Base-by-base conservation (phyloP, 2,888 invertebrate genomes). In the Linyphia triangularis region DNA sequence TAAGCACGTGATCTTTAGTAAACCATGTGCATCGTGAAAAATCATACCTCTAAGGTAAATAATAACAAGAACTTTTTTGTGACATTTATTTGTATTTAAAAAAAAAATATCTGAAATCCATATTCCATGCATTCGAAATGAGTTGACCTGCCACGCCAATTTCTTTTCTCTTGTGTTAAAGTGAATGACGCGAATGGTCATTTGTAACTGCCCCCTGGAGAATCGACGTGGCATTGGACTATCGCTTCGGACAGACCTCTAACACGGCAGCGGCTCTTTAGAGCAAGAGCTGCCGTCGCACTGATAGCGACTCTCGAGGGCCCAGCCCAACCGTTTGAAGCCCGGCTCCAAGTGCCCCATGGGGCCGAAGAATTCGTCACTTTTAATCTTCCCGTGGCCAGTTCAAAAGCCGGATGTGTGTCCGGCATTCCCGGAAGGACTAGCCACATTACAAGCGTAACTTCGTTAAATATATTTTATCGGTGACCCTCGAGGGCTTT, bases 351-450 rank as follows among this genome's bases (percentile, higher is more conserved):
- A 85, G 73, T 57, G 69, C 85, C 85, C 85, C 81, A 61, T 72
- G 82, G 82, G 81, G 88, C 75, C 59, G 19, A 30, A 70, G 79
- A 70, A 88, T 88, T 88, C 79, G 88, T 88, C 88, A 88, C 82
- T 88, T 88, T 79, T 88, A 88, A 88, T 88, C 88, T 88, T 82
- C 81, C 75, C 72, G 81, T 85, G 85, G 78, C 78, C 85, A 72
- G 61, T 78, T 85, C 85, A 85, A 85, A 81, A 86, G 86, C 73
- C 79, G 51, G 51, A 73, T 81, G 73, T 86, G 81, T 86, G 86
- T 86, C 86, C 88, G 61, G 82, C 77, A 77, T 26, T 63, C 82
- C 88, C 86, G 61, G 63, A 86, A 81, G 81, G 79, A 72, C 86
- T 67, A 59, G 85, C 88, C 81, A 70, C 85, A 85, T 85, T 85